Percentiles rank a stretch among this genome's conserved stretches.
Conservation (phyloP, 2,888 invertebrate genomes). For the Megaustenia siamemsis region DNA sequence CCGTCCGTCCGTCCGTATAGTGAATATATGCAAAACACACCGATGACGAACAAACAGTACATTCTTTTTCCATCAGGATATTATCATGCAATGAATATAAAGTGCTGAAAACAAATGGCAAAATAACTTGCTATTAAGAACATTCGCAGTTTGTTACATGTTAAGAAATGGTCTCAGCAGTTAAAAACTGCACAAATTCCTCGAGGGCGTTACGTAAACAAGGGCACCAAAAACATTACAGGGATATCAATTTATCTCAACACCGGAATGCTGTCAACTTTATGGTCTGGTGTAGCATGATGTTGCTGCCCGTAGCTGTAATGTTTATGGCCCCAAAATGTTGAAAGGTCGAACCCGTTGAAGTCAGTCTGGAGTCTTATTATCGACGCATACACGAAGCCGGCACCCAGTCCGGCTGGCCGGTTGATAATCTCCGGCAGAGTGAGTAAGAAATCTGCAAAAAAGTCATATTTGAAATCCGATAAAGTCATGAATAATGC, state of each 20-base stretch:
- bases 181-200: too few species aligned
- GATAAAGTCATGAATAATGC: constrained; percentile 52
- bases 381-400: constrained; percentile 40
- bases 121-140: too few species aligned
- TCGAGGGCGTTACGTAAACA: background rate
- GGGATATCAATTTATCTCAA: constrained; percentile 27
- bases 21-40: too few species aligned
- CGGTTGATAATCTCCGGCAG: constrained; percentile 32
- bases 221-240: constrained; percentile 10
- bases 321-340: constrained; percentile 42
- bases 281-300: background rate
- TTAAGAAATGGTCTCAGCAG: too few species aligned
- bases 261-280: constrained; percentile 24
- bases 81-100: too few species aligned
- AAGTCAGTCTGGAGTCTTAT: constrained; percentile 32
- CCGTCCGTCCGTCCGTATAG: too few species aligned
- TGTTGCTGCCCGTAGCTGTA: background rate
- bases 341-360: constrained; percentile 15
- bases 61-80: background rate
- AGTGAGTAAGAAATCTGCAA: constrained; percentile 52
- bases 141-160: too few species aligned
- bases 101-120: too few species aligned
- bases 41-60: background rate
- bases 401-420: constrained; percentile 1
- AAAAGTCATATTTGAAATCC: constrained; percentile 52